A percentile compares a stretch with the other conserved stretches of the same genome.
phyloP scores from a whole-genome alignment of 2,797 vertebrate species.

The Pipistrellus nathusii region DNA sequence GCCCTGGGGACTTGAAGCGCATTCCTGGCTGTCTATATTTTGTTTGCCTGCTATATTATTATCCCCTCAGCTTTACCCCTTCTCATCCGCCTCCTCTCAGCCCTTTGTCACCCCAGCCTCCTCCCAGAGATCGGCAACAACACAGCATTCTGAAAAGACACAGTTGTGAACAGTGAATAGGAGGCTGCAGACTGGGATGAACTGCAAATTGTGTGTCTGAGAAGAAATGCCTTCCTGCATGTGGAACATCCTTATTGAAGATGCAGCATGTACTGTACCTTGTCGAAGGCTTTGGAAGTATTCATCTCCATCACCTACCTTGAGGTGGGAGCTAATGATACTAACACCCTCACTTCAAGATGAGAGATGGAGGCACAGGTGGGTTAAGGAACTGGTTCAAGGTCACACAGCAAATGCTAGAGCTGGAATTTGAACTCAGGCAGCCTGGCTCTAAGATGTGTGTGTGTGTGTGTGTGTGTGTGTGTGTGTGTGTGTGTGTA shows the following conservation, averaged over 20 bases:
- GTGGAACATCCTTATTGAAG: not conserved
- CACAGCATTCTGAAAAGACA: not conserved
- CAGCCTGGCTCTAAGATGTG: not conserved
- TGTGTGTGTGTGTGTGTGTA: too few relatives aligned
- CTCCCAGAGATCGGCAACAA: not conserved
- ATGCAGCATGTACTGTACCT: not conserved
- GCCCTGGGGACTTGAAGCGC: not conserved
- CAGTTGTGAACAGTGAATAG: not conserved
- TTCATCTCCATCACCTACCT: not conserved
- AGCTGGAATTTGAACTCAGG: not conserved
- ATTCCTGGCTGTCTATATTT: not conserved
- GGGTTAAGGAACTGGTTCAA: not conserved
- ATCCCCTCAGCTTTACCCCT: not conserved
- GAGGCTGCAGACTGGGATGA: not conserved
- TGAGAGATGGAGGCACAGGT: not conserved
- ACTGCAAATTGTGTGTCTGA: not conserved
- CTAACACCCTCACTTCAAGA: not conserved
- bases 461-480: not conserved
- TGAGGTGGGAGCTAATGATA: not conserved
- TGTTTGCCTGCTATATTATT: not conserved
- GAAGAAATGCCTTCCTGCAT: not conserved
- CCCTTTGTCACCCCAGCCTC: not conserved
- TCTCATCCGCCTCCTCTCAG: rapidly evolving
- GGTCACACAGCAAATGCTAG: not conserved
- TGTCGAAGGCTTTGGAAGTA: not conserved